Percentiles rank a stretch among this genome's conserved stretches.
These are phyloP conservation scores for Melikaiella ostensackeni DNA, from an alignment of 2,888 invertebrate genomes.

Conservation along the genomic window DNA sequence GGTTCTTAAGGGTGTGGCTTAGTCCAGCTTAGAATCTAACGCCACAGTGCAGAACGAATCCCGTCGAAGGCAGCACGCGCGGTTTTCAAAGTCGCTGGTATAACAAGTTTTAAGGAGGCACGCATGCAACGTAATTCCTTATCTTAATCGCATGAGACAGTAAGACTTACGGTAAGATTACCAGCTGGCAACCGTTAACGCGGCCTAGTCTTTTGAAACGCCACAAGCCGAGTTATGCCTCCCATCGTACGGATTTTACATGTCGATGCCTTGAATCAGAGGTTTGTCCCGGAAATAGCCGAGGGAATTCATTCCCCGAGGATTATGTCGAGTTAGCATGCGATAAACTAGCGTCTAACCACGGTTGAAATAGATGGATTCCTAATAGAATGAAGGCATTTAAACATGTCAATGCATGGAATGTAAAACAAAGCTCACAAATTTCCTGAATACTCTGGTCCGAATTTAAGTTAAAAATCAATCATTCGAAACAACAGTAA, in stretches of 20 bases:
- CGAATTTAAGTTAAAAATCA: neutral
- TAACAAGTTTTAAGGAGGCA: conserved; percentile 1
- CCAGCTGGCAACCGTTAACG: conserved; percentile 31
- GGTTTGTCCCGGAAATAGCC: conserved; percentile 32
- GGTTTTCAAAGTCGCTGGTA: neutral
- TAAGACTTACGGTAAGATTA: conserved; percentile 38
- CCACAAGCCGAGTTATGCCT: conserved; percentile 34
- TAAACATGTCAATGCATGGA: conserved; percentile 17
- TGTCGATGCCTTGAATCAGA: conserved; percentile 35
- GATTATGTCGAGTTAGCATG: conserved; percentile 35
- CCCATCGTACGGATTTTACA: conserved; percentile 30
- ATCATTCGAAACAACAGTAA: too few species aligned
- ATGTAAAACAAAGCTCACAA: neutral
- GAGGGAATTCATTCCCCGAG: conserved; percentile 8
- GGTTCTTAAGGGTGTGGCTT: conserved; percentile 10
- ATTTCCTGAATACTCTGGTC: neutral
- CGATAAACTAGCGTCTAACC: conserved; percentile 11
- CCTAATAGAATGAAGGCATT: conserved; percentile 29
- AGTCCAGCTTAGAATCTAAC: conserved; percentile 14
- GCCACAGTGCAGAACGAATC: conserved; percentile 1
- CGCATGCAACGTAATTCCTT: conserved; percentile 11
- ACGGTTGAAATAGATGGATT: conserved; percentile 19
- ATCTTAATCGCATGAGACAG: conserved; percentile 26
- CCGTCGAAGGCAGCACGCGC: conserved; percentile 17
- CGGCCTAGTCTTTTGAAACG: conserved; percentile 31